phyloP scores from a whole-genome alignment of 2,113 vertebrate species.

The Chlorocebus sabaeus region DNA sequence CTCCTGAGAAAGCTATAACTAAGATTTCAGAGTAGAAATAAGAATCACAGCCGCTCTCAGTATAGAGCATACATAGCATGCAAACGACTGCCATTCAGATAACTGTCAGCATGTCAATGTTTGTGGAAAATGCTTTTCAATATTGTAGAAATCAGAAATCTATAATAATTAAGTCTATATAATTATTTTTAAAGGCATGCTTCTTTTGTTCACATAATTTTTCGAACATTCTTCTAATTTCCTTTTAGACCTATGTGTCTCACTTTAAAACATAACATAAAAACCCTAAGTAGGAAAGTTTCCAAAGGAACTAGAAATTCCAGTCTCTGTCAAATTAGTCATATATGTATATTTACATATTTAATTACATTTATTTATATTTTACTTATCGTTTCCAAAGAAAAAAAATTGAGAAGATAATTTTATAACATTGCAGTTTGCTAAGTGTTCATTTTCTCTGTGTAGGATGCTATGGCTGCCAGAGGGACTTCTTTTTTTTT shows the following conservation, averaged over 20 bases:
- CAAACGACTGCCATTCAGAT: conserved; percentile 2
- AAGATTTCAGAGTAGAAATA: conserved; percentile 48
- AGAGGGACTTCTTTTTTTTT: neutral
- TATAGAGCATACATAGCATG: neutral
- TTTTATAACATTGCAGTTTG: neutral
- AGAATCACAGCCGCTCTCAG: neutral
- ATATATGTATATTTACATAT: neutral
- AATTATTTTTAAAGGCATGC: neutral
- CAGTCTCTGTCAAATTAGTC: neutral
- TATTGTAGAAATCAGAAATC: neutral
- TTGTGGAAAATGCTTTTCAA: conserved; percentile 44
- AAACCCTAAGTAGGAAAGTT: neutral
- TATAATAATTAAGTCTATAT: neutral
- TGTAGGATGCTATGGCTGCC: neutral
- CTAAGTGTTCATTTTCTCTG: neutral
- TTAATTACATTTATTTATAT: neutral
- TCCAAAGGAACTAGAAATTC: conserved; percentile 5
- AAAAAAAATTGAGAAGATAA: neutral
- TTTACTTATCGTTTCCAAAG: conserved; percentile 5
- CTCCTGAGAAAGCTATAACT: neutral
- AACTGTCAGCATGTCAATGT: neutral
- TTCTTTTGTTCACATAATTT: neutral
- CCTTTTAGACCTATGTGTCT: neutral
- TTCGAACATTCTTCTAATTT: neutral
- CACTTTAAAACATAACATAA: neutral